Percentiles rank a stretch among this genome's conserved stretches.
Conservation (phyloP, 2,797 vertebrate genomes). For the Malacoraja senta region DNA sequence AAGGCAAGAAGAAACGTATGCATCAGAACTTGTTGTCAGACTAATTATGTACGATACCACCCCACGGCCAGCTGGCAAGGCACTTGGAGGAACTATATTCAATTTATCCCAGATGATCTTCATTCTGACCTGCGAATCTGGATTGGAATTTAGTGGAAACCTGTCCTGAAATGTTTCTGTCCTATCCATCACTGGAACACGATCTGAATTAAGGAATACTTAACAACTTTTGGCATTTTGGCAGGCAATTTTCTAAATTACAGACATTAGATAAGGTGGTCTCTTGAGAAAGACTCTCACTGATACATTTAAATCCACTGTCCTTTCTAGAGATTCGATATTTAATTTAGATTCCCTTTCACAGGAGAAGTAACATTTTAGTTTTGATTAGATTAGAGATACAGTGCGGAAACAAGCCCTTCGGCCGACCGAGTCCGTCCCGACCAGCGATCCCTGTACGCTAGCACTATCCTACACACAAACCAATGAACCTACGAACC, state of each 20-base stretch:
- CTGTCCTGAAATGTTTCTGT: background rate
- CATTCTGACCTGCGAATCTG: background rate
- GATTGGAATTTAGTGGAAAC: background rate
- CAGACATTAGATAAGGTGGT: background rate
- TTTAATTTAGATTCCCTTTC: background rate
- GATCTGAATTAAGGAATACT: background rate
- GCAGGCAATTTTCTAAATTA: background rate
- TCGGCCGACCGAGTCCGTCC: no score
- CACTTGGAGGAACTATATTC: background rate
- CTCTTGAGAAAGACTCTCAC: background rate
- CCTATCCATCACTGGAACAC: background rate
- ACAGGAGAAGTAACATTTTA: background rate
- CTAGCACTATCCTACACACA: no score
- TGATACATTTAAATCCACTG: background rate
- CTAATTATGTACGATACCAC: background rate
- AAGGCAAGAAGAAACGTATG: constrained; percentile 6
- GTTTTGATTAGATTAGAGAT: no score
- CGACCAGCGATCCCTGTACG: no score
- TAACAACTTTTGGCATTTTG: background rate
- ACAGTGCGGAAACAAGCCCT: no score
- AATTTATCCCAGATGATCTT: constrained; percentile 17
- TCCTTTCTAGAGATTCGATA: background rate
- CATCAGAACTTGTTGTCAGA: background rate
- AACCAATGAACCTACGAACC: no score
- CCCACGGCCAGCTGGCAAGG: background rate